Percentiles rank a stretch among this genome's conserved stretches.
Evolutionary conservation across 2,888 invertebrate species (phyloP).

Genomic region (Drosophila koepferae): DNA sequence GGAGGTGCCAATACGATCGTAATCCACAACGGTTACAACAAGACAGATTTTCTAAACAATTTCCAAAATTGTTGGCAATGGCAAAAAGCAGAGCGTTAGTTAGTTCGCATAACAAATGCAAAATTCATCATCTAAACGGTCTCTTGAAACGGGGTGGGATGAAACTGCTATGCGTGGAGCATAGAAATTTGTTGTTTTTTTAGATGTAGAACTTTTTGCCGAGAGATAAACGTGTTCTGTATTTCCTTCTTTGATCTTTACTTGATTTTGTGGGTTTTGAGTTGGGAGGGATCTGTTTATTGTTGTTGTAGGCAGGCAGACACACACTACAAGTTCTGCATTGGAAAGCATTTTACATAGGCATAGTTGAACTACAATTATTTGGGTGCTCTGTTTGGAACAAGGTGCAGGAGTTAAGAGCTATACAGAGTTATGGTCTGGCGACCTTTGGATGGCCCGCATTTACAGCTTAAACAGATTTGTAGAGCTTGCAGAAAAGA

Average conservation of each 20-base stretch:
- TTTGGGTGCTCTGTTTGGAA: constrained; percentile 47
- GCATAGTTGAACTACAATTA: constrained; percentile 38
- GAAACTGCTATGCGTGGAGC: constrained; percentile 50
- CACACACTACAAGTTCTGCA: constrained; percentile 58
- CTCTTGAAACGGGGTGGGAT: constrained; percentile 20
- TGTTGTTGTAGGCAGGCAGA: constrained; percentile 47
- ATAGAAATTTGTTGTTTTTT: constrained; percentile 41
- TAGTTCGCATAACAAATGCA: constrained; percentile 43
- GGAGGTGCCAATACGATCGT: constrained; percentile 99
- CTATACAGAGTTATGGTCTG: constrained; percentile 4
- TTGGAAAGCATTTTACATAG: constrained; percentile 57
- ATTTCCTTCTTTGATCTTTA: background rate
- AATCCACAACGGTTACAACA: constrained; percentile 99
- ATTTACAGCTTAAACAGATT: constrained; percentile 21
- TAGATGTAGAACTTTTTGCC: constrained; percentile 63
- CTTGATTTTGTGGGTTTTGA: constrained; percentile 30
- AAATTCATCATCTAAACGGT: constrained; percentile 36
- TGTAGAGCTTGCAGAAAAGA: constrained; percentile 17
- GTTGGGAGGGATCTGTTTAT: constrained; percentile 44
- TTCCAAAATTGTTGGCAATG: constrained; percentile 38
- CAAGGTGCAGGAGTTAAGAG: constrained; percentile 30
- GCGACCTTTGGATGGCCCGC: constrained; percentile 7
- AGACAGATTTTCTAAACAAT: constrained; percentile 96
- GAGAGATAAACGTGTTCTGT: constrained; percentile 58
- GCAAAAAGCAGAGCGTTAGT: constrained; percentile 43